Base-by-base conservation (phyloP, 2,888 invertebrate genomes). In the Stictocephala bisonia region DNA sequence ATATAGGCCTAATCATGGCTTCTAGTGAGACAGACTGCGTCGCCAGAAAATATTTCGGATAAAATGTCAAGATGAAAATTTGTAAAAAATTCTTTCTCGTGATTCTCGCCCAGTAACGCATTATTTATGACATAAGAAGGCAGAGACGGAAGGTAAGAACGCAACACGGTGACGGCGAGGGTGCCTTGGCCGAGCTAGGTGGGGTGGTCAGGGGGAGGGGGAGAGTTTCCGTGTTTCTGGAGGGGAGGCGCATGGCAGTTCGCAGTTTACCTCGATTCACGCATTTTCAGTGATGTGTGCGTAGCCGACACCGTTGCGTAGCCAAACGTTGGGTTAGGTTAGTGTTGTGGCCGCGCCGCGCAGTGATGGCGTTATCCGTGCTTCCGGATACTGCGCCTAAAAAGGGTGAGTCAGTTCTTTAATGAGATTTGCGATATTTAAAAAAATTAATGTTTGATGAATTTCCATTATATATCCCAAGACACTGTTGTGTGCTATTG, bases 381-480 rank as follows among this genome's bases (percentile, higher is more conserved):
- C 56, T 72, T 11, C 72, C 66, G 68, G 72, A 72, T 68, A 68
- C 72, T 9, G 72, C 72, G 7, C 67, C 67, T 0, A 72, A 72
- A 48, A 72, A 68, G 56, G 72, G 72, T 72, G 72, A 72, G 72
- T 72, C 56, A 56, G 27, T 11, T 24, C 24, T 27, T 56, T 24
- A 56, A 7, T 35, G 6, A 6, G 13, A 9, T n/a, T n/a, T n/a
- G n/a, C n/a, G n/a, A n/a, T n/a, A n/a, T n/a, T n/a, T n/a, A n/a
- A n/a, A n/a, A n/a, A n/a, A n/a, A n/a, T n/a, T n/a, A n/a, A n/a
- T n/a, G n/a, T n/a, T n/a, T n/a, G n/a, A n/a, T n/a, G n/a, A n/a
- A n/a, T n/a, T n/a, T n/a, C n/a, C n/a, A n/a, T n/a, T n/a, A n/a
- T n/a, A n/a, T n/a, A n/a, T n/a, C n/a, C n/a, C n/a, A n/a, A n/a